Evolutionary conservation across 2,888 invertebrate genomes (phyloP).

Genomic region (Notodonta ziczac): DNA sequence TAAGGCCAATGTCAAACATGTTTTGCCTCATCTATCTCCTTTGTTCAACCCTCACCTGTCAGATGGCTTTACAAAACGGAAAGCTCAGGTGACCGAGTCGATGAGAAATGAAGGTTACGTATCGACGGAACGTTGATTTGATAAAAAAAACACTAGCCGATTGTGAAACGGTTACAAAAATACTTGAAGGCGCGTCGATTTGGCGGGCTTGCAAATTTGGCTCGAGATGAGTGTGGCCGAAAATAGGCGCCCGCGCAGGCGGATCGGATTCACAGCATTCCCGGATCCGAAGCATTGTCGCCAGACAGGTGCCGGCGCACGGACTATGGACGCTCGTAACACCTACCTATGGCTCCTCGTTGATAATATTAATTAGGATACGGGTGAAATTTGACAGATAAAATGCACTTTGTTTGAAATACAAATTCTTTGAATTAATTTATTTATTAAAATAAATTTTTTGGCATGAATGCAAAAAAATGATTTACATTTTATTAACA

Average conservation of each 20-base stretch:
- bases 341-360: not conserved
- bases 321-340: not conserved
- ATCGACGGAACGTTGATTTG: constrained; percentile 40
- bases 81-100: not conserved
- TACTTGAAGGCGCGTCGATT: constrained; percentile 77
- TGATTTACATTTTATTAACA: too few species aligned
- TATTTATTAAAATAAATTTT: too few species aligned
- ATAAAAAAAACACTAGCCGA: constrained; percentile 54
- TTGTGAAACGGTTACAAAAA: constrained; percentile 81
- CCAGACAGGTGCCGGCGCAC: constrained; percentile 48
- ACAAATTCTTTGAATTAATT: too few species aligned
- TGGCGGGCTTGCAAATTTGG: constrained; percentile 83
- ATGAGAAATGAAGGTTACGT: constrained; percentile 23
- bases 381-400: not conserved
- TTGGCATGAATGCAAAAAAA: too few species aligned
- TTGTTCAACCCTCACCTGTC: not conserved
- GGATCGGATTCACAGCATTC: constrained; percentile 82
- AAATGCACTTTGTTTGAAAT: not conserved
- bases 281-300: constrained; percentile 59
- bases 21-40: constrained; percentile 46
- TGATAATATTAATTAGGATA: not conserved
- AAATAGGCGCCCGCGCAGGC: constrained; percentile 73
- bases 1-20: constrained; percentile 77
- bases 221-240: constrained; percentile 71
- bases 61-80: not conserved